Conservation (phyloP, 2,888 invertebrate species). For the Morinoia aosen region DNA sequence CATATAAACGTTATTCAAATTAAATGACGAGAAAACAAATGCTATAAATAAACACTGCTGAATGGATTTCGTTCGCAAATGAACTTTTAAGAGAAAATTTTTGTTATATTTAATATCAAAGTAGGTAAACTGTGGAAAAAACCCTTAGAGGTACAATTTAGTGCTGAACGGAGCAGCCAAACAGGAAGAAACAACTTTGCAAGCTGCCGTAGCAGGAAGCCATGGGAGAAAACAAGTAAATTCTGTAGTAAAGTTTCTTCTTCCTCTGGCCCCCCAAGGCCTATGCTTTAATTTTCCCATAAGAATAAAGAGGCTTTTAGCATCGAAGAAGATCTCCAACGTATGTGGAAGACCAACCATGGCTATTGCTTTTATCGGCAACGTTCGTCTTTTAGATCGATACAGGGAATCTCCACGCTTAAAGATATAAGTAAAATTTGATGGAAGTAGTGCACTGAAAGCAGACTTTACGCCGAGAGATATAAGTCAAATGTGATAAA, state of each 20-base stretch:
- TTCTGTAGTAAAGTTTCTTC: neutral
- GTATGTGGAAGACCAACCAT: neutral
- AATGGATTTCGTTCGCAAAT: neutral
- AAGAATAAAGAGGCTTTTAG: neutral
- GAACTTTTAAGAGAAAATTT: neutral
- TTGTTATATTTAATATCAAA: neutral
- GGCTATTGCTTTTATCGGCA: too few relatives aligned
- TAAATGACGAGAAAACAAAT: neutral
- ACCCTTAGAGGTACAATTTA: neutral
- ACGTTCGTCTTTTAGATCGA: too few relatives aligned
- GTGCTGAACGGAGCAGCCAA: neutral
- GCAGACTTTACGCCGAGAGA: neutral
- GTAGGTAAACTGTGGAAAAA: neutral
- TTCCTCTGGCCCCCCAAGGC: neutral
- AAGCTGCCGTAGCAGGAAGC: neutral
- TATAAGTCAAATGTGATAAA: neutral
- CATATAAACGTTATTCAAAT: neutral
- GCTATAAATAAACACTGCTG: neutral
- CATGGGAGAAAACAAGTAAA: neutral
- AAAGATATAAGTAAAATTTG: too few relatives aligned
- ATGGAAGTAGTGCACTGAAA: too few relatives aligned
- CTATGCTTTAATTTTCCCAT: neutral
- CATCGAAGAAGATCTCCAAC: neutral
- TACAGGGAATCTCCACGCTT: too few relatives aligned
- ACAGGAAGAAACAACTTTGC: conserved; percentile 1